A percentile compares a stretch with the other conserved stretches of the same genome.
Evolutionary conservation across 2,797 vertebrate species (phyloP).

Genomic region (Tokudaia tokunoshimensis): DNA sequence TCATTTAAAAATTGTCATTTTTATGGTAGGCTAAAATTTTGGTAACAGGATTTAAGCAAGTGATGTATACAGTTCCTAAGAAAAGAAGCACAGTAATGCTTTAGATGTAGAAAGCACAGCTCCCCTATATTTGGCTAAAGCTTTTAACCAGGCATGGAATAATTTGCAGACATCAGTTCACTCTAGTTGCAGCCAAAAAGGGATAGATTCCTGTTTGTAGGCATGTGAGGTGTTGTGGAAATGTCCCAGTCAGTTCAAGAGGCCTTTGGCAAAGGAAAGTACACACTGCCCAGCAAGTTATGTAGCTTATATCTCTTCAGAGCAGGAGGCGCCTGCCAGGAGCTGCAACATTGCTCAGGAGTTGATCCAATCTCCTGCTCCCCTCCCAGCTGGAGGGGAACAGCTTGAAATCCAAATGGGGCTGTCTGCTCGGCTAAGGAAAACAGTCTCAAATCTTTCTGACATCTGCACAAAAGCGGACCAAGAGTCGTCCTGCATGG

Average conservation of each 20-base stretch:
- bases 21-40: conserved; percentile 10
- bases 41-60: conserved; percentile 33
- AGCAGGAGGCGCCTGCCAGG: conserved; percentile 48
- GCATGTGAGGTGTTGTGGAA: conserved; percentile 67
- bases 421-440: conserved; percentile 85
- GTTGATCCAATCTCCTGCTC: conserved; percentile 56
- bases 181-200: conserved; percentile 9
- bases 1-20: conserved; percentile 36
- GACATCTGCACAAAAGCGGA: conserved; percentile 88
- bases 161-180: conserved; percentile 15
- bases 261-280: conserved; percentile 72
- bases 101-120: neutral
- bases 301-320: conserved; percentile 61
- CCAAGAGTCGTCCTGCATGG: conserved; percentile 84
- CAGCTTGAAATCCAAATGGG: conserved; percentile 84
- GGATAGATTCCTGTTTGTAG: conserved; percentile 28
- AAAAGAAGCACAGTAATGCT: neutral
- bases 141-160: conserved; percentile 7
- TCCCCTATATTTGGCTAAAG: neutral
- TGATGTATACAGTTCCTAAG: neutral
- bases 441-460: conserved; percentile 88
- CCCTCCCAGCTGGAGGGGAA: conserved; percentile 71
- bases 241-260: conserved; percentile 66
- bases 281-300: conserved; percentile 62
- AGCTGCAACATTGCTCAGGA: conserved; percentile 44